Conservation (phyloP, 2,888 invertebrate genomes). For the Cerceris rybyensis region DNA sequence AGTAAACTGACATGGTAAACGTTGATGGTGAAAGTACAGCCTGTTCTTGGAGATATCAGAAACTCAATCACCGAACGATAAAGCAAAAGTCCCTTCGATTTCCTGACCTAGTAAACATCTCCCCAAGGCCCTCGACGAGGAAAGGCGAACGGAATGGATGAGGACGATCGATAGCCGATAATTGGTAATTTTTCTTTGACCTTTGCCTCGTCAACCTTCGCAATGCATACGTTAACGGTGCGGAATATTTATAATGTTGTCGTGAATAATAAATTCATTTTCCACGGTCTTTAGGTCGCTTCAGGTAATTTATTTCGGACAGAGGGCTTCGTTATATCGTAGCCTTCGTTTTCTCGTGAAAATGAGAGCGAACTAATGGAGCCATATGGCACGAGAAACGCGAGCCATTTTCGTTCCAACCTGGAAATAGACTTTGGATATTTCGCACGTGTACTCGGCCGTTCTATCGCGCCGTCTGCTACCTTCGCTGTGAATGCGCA, state of each 20-base stretch:
- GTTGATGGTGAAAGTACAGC: slow-evolving; percentile 42
- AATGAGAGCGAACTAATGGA: neutral
- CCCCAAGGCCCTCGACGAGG: slow-evolving; percentile 8
- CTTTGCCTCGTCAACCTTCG: neutral
- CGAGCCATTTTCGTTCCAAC: slow-evolving; percentile 51
- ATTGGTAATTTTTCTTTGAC: neutral
- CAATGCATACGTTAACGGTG: too few species aligned
- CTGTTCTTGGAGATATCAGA: slow-evolving; percentile 29
- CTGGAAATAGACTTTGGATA: slow-evolving; percentile 58
- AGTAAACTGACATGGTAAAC: neutral
- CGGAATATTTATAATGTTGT: too few species aligned
- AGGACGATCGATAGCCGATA: slow-evolving; percentile 24
- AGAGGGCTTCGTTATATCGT: neutral
- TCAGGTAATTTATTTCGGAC: too few species aligned
- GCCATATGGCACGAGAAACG: slow-evolving; percentile 52
- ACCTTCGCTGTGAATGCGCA: slow-evolving; percentile 67
- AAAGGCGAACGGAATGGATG: neutral
- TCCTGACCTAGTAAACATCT: slow-evolving; percentile 6
- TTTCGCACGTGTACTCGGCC: slow-evolving; percentile 48
- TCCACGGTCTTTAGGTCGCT: too few species aligned
- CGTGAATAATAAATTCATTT: too few species aligned
- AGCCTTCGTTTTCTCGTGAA: neutral
- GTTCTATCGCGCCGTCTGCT: slow-evolving; percentile 34
- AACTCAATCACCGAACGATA: slow-evolving; percentile 14
- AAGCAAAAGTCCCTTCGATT: slow-evolving; percentile 34